A percentile compares a stretch with the other conserved stretches of the same genome.
Evolutionary conservation across 2,888 invertebrate species (phyloP).

Genomic region (Phyto melanocephala): DNA sequence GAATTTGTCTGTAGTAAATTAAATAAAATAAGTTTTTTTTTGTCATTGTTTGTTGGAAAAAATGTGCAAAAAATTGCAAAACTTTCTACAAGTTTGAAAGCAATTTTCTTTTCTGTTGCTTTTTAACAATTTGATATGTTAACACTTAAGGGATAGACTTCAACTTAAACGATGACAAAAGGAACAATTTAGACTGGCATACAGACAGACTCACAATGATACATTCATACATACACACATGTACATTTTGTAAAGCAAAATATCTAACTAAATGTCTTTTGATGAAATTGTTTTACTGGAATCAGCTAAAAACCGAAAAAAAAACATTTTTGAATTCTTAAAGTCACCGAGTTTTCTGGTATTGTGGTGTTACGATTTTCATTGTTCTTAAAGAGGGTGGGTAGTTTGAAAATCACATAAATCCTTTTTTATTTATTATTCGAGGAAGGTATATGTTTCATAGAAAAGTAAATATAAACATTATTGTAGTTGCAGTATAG

Average conservation of each 20-base stretch:
- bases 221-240: neutral
- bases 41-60: neutral
- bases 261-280: neutral
- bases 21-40: slow-evolving; percentile 9
- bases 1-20: slow-evolving; percentile 7
- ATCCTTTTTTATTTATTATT: too few relatives aligned
- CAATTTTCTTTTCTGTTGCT: neutral
- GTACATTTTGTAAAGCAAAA: neutral
- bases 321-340: neutral
- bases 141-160: slow-evolving; percentile 10
- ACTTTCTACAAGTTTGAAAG: neutral
- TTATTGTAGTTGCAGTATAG: too few relatives aligned
- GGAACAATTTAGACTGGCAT: neutral
- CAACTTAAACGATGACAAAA: slow-evolving; percentile 7
- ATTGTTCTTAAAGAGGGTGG: neutral
- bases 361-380: neutral
- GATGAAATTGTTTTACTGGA: neutral
- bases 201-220: neutral
- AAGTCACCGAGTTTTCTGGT: neutral
- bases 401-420: neutral
- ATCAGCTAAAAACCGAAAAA: neutral
- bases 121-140: slow-evolving; percentile 8
- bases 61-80: neutral
- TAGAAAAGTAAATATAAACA: too few relatives aligned
- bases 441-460: too few relatives aligned